These are phyloP conservation scores for Elymnias hypermnestra DNA, from an alignment of 1,140 invertebrate species.

Conservation along the genomic window DNA sequence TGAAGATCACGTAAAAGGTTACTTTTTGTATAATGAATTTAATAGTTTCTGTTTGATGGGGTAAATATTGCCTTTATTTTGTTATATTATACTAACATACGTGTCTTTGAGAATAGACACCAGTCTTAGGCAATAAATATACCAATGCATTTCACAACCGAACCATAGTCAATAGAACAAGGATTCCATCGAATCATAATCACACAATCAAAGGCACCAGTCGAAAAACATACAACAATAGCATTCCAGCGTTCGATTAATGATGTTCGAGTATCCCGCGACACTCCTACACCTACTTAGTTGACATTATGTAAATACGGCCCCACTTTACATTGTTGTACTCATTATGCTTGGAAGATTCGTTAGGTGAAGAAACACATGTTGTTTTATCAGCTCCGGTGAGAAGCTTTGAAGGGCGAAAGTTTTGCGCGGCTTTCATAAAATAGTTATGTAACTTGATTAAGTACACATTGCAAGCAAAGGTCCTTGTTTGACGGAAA, in stretches of 20 bases:
- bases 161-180: slow-evolving; percentile 25
- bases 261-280: slow-evolving; percentile 57
- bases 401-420: slow-evolving; percentile 25
- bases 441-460: too few relatives aligned
- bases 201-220: slow-evolving; percentile 27
- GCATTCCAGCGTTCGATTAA: slow-evolving; percentile 69
- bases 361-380: slow-evolving; percentile 75
- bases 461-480: too few relatives aligned
- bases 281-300: slow-evolving; percentile 72
- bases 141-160: slow-evolving; percentile 9
- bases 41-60: too few relatives aligned
- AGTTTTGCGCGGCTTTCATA: slow-evolving; percentile 27
- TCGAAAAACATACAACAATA: slow-evolving; percentile 65
- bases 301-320: slow-evolving; percentile 74
- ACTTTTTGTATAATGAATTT: too few relatives aligned
- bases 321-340: slow-evolving; percentile 66
- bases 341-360: slow-evolving; percentile 71
- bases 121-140: too few relatives aligned
- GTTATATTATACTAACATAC: too few relatives aligned
- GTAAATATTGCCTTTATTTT: too few relatives aligned
- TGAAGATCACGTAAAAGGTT: too few relatives aligned
- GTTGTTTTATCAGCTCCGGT: slow-evolving; percentile 62
- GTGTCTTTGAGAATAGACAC: too few relatives aligned
- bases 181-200: slow-evolving; percentile 17
- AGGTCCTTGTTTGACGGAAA: too few relatives aligned